phyloP scores from a whole-genome alignment of 2,888 invertebrate species.

The Apamea sordens region DNA sequence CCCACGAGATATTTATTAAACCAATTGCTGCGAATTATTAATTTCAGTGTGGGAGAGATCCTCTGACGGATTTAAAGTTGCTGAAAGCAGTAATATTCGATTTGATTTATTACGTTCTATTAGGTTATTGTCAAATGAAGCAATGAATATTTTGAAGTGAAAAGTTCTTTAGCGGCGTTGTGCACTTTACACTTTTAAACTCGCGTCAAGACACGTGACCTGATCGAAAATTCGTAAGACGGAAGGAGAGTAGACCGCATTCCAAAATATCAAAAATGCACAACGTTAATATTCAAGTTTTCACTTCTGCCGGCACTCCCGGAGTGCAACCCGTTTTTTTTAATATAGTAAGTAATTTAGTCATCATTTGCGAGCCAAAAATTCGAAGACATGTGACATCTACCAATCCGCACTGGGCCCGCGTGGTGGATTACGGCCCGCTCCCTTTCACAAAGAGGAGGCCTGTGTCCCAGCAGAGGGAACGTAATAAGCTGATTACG shows the following conservation, averaged over 20 bases:
- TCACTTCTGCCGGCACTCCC: too few species aligned
- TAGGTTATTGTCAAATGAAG: not conserved
- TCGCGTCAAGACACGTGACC: too few species aligned
- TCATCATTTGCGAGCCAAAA: not conserved
- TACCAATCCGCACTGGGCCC: not conserved
- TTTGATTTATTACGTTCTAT: conserved; percentile 10
- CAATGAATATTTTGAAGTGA: not conserved
- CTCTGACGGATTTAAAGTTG: conserved; percentile 19
- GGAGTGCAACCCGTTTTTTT: too few species aligned
- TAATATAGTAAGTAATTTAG: not conserved
- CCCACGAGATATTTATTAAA: conserved; percentile 8
- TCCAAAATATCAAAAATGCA: too few species aligned
- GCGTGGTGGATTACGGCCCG: not conserved
- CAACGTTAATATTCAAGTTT: too few species aligned
- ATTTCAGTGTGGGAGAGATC: conserved; percentile 17
- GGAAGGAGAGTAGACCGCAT: too few species aligned
- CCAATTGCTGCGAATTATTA: conserved; percentile 13
- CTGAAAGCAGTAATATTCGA: not conserved
- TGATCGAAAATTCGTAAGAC: too few species aligned
- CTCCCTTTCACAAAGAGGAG: not conserved
- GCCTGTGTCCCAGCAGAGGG: not conserved
- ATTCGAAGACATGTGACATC: too few species aligned
- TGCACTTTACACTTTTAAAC: too few species aligned
- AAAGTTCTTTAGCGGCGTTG: too few species aligned
- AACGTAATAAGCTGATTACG: not conserved